Conservation (phyloP, 2,888 invertebrate genomes). For the Blera fallax region DNA sequence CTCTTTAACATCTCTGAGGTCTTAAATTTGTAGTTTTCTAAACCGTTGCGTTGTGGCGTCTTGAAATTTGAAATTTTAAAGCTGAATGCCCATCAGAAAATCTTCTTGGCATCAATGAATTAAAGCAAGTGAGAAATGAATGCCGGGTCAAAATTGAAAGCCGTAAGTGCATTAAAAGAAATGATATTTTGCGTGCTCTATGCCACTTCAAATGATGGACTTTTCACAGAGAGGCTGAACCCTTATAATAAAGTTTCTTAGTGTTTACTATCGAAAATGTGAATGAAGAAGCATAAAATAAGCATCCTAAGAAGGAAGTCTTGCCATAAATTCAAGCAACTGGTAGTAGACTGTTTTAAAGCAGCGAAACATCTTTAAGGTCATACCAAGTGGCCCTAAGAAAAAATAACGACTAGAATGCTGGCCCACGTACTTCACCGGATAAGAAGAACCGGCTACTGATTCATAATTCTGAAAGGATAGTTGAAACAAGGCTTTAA, state of each 20-base stretch:
- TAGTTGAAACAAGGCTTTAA: no score
- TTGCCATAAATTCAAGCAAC: no score
- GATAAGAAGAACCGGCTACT: no score
- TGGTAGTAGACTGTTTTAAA: no score
- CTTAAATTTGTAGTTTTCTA: neutral
- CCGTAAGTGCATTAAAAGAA: neutral
- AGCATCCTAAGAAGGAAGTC: no score
- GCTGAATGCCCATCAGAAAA: neutral
- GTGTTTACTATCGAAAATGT: no score
- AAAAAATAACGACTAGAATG: no score
- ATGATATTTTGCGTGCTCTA: conserved; percentile 4
- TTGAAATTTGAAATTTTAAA: neutral
- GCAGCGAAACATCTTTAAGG: no score
- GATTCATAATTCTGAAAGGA: no score
- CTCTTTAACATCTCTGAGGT: neutral
- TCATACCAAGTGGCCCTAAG: no score
- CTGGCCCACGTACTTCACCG: no score
- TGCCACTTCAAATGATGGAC: neutral
- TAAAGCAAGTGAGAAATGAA: neutral
- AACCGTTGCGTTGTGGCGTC: neutral
- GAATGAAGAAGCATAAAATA: no score
- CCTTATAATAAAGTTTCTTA: neutral
- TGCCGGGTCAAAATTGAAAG: neutral
- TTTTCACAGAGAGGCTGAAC: neutral
- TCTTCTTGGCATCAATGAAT: neutral